Base-by-base conservation (phyloP, 2,888 invertebrate species). In the Entomobrya multifasciata region DNA sequence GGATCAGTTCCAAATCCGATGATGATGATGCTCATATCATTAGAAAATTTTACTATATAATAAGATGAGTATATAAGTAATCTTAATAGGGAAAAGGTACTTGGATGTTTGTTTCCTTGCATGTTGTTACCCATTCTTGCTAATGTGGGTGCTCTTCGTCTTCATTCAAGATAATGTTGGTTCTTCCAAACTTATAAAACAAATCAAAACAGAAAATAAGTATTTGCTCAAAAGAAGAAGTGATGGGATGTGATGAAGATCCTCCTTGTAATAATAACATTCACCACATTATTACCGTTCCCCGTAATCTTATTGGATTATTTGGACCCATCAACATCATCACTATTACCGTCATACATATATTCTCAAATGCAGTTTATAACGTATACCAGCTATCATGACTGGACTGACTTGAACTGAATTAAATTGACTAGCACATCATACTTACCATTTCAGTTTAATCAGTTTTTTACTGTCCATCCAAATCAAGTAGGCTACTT, bases 231-330 rank as follows among this genome's bases (percentile, higher is more conserved):
- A 47, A 70, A 70, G 70, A 22, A 62, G 49, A 77, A 84, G 84
- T 76, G 77, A 77, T 74, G 82, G 25, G 76, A 76, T 83, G 60
- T 84, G 84, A 85, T 86, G 80, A 86, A 62, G 86, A 74, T 65
- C 86, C 86, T 86, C 80, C 86, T 86, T 80, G 79, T 86, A 86
- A 86, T 86, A 72, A 80, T 57, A 80, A 78, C 74, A 76, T 65
- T 86, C 86, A 80, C 80, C 80, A 80, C 74, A 65, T 86, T 86
- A 80, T 86, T 86, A 86, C 70, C 60, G 6, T 80, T 80, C 78
- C 78, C 86, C 74, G 72, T 86, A 86, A 86, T 86, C 86, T 79
- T 80, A 85, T 80, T 80, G 80, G 86, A 86, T 86, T 86, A 86
- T 86, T 79, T 60, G 70, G 72, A 52, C 44, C 44, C 62, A 79